phyloP scores from a whole-genome alignment of 2,113 vertebrate genomes.

The Ia io region DNA sequence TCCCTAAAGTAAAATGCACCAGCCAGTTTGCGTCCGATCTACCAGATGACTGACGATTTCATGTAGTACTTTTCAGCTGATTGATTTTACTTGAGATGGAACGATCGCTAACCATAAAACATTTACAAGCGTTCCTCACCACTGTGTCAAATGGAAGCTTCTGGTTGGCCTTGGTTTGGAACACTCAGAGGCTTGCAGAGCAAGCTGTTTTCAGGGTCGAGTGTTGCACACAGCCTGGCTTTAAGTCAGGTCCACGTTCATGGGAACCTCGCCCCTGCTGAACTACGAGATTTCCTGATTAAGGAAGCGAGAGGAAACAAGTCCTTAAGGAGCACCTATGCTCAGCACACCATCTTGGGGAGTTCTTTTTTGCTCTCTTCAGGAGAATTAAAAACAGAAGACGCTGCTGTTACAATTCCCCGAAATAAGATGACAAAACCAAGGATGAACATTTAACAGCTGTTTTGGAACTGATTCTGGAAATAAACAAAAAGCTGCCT shows the following conservation, averaged over 20 bases:
- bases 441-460: constrained; percentile 63
- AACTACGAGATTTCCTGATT: constrained; percentile 58
- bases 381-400: constrained; percentile 64
- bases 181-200: constrained; percentile 8
- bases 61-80: constrained; percentile 23
- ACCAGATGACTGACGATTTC: neutral
- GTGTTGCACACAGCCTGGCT: constrained; percentile 22
- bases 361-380: constrained; percentile 29
- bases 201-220: constrained; percentile 36
- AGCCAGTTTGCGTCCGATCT: neutral
- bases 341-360: neutral
- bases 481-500: constrained; percentile 58
- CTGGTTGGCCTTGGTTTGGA: constrained; percentile 1
- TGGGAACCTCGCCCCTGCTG: constrained; percentile 34
- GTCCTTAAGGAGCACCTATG: constrained; percentile 59
- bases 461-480: constrained; percentile 70
- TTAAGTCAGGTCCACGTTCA: constrained; percentile 17
- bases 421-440: constrained; percentile 62
- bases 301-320: constrained; percentile 67
- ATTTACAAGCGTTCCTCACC: constrained; percentile 32
- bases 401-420: constrained; percentile 46
- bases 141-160: constrained; percentile 39
- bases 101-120: neutral
- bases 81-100: constrained; percentile 4
- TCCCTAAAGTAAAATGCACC: constrained; percentile 21